Percentiles rank a stretch among this genome's conserved stretches.
Evolutionary conservation across 2,797 vertebrate genomes (phyloP).

Genomic region (Clarias fuscus): DNA sequence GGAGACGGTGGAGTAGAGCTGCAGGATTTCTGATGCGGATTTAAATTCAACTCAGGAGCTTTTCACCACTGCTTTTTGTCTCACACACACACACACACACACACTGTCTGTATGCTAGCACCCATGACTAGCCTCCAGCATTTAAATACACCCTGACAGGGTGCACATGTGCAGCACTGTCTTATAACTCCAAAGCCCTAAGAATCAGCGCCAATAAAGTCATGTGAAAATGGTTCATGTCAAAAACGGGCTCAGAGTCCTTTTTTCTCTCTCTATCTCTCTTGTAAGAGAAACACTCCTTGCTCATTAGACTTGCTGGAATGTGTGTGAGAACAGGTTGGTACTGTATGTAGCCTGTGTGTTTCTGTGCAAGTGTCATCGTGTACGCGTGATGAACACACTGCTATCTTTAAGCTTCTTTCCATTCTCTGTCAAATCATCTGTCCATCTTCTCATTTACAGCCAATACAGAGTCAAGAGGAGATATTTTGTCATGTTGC

Average conservation of each 20-base stretch:
- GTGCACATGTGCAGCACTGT: not conserved
- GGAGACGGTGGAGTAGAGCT: conserved; percentile 23
- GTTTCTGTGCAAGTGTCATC: not conserved
- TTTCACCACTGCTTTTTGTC: conserved; percentile 5
- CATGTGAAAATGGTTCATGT: not conserved
- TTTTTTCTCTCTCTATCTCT: too few species aligned
- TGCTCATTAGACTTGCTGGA: not conserved
- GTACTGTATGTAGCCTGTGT: not conserved
- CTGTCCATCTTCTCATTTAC: conserved; percentile 39
- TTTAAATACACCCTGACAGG: conserved; percentile 16
- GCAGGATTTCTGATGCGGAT: conserved; percentile 40
- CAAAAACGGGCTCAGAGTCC: not conserved
- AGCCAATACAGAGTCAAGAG: conserved; percentile 24
- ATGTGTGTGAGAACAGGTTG: not conserved
- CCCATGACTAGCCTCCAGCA: conserved; percentile 12
- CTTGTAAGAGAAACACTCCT: not conserved
- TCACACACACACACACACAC: not conserved
- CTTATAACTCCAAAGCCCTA: not conserved
- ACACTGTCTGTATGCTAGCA: conserved; percentile 6
- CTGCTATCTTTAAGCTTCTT: conserved; percentile 4
- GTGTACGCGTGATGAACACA: not conserved
- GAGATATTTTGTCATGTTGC: conserved; percentile 47
- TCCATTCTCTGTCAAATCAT: not conserved
- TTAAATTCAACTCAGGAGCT: conserved; percentile 45
- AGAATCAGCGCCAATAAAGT: not conserved